These are phyloP conservation scores for Archips xylosteana DNA, from an alignment of 2,888 invertebrate species.

Conservation along the genomic window DNA sequence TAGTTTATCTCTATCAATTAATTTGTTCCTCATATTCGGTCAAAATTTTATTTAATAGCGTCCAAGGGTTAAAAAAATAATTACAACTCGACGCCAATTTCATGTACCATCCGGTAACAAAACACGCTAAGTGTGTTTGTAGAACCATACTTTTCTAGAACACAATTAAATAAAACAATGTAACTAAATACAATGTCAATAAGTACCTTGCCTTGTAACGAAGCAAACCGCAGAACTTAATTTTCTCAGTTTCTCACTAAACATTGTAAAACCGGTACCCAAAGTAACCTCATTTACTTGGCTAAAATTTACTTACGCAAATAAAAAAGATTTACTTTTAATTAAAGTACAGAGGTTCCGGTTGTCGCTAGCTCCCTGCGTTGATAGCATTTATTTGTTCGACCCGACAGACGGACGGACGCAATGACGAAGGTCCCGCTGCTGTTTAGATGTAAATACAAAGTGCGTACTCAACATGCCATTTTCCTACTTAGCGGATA, in stretches of 20 bases:
- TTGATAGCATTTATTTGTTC: slow-evolving; percentile 65
- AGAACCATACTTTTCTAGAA: too few relatives aligned
- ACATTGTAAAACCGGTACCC: neutral
- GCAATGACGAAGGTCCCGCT: slow-evolving; percentile 62
- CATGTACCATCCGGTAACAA: too few relatives aligned
- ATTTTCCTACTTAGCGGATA: slow-evolving; percentile 27
- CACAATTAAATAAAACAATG: too few relatives aligned
- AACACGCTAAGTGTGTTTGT: too few relatives aligned
- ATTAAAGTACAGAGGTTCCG: slow-evolving; percentile 67
- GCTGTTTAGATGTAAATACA: slow-evolving; percentile 59
- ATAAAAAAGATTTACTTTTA: slow-evolving; percentile 70
- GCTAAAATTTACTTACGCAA: slow-evolving; percentile 38
- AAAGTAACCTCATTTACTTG: slow-evolving; percentile 29
- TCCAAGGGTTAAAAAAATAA: too few relatives aligned
- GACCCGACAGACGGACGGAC: slow-evolving; percentile 55
- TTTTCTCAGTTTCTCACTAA: too few relatives aligned
- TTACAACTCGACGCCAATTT: too few relatives aligned
- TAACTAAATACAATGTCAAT: too few relatives aligned
- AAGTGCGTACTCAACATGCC: slow-evolving; percentile 52
- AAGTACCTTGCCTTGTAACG: too few relatives aligned
- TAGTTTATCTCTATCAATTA: too few relatives aligned
- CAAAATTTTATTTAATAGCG: too few relatives aligned
- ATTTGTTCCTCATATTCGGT: neutral
- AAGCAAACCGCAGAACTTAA: too few relatives aligned
- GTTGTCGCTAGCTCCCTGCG: slow-evolving; percentile 59